These are phyloP conservation scores for Serilophus lunatus DNA, from an alignment of 2,113 vertebrate genomes.

Conservation along the genomic window DNA sequence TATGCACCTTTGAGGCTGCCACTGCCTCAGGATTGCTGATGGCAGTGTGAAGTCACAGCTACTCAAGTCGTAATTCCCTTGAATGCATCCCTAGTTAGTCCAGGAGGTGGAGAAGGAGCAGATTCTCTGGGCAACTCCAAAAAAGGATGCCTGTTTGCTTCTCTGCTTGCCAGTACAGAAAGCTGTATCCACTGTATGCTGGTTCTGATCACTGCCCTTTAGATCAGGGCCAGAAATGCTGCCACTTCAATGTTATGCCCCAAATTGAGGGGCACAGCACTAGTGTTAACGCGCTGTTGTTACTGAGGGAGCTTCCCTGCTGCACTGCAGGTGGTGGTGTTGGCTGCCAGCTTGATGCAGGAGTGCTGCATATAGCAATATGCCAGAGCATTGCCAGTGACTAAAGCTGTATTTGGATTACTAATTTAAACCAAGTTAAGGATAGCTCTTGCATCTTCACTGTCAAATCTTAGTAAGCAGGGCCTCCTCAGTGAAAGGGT, in stretches of 20 bases:
- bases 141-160: neutral
- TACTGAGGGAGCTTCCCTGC: neutral
- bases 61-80: neutral
- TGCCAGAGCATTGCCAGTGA: neutral
- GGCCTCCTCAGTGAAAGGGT: neutral
- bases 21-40: neutral
- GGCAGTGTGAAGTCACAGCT: neutral
- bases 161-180: neutral
- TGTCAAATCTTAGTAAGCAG: neutral
- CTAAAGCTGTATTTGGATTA: neutral
- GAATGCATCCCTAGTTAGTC: neutral
- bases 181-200: neutral
- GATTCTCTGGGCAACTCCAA: neutral
- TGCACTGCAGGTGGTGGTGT: neutral
- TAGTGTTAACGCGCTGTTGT: rapidly evolving
- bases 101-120: neutral
- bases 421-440: neutral
- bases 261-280: neutral
- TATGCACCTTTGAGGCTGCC: neutral
- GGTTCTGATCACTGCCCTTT: neutral
- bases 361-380: neutral
- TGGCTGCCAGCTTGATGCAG: neutral
- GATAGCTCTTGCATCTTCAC: neutral
- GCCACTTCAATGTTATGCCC: neutral
- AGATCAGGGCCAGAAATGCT: neutral